Base-by-base conservation (phyloP, 1,140 invertebrate genomes). In the Drosophila tani region DNA sequence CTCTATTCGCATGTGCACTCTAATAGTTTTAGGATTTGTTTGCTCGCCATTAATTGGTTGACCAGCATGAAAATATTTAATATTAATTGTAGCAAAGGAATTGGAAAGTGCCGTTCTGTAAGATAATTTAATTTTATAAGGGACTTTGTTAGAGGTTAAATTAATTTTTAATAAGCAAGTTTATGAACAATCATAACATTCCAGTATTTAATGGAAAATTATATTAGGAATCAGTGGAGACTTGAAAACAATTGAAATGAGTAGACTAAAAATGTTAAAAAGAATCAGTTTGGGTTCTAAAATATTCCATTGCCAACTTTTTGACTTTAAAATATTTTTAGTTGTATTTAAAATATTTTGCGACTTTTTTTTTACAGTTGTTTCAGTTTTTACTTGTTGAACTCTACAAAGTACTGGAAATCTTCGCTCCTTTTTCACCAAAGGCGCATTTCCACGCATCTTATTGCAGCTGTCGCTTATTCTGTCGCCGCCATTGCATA, bases 401-500 rank as follows among this genome's bases (percentile, higher is more conserved):
- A 38, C 35, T 38, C 35, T 5, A 38, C 32, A 55, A 55, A 55
- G 11, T 55, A 4, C 14, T 21, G 19, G 1, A 38, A 38, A 38
- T 38, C 29, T 2, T 0, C 1, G 51, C 12, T 5, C 21, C 19
- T 21, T 55, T 55, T 55, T 38, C 4, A 15, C 32, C 0, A 15
- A 21, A 7, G 38, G 51, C 51, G 38, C 38, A 21, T 17, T 8
- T 29, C 27, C 21, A 19, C n/a, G 47, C 15, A 14, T 55, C 51
- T 67, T 64, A 55, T 50, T 59, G 58, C 41, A 57, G 51, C 32
- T 80, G 58, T 69, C 51, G 21, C 43, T 47, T 40, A 45, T 66
- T 43, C 49, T 70, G 81, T 56, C 57, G 53, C 43, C 60, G 68
- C 53, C 57, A 64, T 55, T 85, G 82, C 71, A 71, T 76, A 82